Conservation (phyloP, 2,888 invertebrate species). For the Aphodius granarius region DNA sequence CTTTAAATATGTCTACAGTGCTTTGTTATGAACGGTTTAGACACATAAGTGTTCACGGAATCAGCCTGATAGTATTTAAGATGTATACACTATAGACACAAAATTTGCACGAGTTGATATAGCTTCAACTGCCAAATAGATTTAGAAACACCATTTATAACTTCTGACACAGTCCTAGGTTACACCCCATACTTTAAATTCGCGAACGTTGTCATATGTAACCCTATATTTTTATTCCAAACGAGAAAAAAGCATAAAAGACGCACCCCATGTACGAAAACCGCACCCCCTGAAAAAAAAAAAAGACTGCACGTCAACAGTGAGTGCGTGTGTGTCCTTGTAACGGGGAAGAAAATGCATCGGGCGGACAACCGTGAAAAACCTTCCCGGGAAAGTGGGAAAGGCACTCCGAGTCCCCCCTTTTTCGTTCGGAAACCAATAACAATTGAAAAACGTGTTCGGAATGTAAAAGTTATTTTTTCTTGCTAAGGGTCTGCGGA, state of each 20-base stretch:
- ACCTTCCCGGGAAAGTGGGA: not conserved
- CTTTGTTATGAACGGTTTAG: too few relatives aligned
- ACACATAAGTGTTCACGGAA: too few relatives aligned
- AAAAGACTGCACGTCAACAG: not conserved
- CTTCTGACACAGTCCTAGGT: not conserved
- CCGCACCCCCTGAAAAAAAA: not conserved
- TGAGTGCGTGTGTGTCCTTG: not conserved
- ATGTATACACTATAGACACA: too few relatives aligned
- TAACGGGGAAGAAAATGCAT: not conserved
- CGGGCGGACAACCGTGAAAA: not conserved
- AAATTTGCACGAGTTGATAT: too few relatives aligned
- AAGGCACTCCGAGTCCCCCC: not conserved
- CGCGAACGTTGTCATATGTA: not conserved
- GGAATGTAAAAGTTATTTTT: conserved; percentile 30
- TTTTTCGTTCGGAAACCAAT: conserved; percentile 29
- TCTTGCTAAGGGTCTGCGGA: not conserved
- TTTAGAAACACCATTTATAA: not conserved
- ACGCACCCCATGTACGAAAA: not conserved
- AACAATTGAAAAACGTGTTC: conserved; percentile 36
- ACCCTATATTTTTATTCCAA: not conserved
- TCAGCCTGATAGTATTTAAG: too few relatives aligned
- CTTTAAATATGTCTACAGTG: too few relatives aligned
- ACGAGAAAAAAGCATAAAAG: not conserved
- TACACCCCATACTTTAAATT: conserved; percentile 6
- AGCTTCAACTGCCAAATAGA: not conserved